Evolutionary conservation across 1,140 invertebrate genomes (phyloP), one percentile per base, ranked within the genome.

Genomic region (Protaetia brevitarsis): DNA sequence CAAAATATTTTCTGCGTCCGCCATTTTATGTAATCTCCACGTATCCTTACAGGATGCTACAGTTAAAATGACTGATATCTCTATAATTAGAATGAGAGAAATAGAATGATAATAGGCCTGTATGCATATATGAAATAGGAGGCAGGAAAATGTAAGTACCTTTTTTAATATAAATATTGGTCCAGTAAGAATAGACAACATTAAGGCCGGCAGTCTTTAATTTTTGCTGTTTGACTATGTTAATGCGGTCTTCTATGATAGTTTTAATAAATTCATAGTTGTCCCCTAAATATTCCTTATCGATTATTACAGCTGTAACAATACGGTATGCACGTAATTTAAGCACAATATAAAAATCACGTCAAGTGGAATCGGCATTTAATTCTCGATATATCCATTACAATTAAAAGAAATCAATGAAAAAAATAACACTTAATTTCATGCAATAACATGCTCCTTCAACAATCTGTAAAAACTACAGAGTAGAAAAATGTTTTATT

Each of bases 21-120:
- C 82, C 13, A 76, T 73, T 34, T 82, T 79, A 73, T 84, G 89
- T 58, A 91, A 79, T 2, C 80, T 78, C 89, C 89, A 91, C 0
- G 88, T 89, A 66, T 85, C 83, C 21, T 82, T 71, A 72, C 90
- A 92, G 1, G 85, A 86, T 19, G 87, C 83, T 26, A 91, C 79
- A 8, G 87, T 89, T 45, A 92, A 81, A 34, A 91, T 82, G 29
- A 87, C 85, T 59, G 86, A 81, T 69, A 87, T 87, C 80, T 89
- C 89, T 91, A 65, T 3, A 77, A 65, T 57, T 51, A 63, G 16
- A 23, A 56, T 16, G 3, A 23, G n/a, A 41, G 16, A 23, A 56
- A 28, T 8, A 23, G n/a, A 41, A 45, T 59, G 1, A 16, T 8
- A 13, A 59, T 45, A 60, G 60, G 56, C 10, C 28, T 45, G 2